These are phyloP conservation scores for Piprites chloris DNA, from an alignment of 2,113 vertebrate genomes.

Conservation along the genomic window DNA sequence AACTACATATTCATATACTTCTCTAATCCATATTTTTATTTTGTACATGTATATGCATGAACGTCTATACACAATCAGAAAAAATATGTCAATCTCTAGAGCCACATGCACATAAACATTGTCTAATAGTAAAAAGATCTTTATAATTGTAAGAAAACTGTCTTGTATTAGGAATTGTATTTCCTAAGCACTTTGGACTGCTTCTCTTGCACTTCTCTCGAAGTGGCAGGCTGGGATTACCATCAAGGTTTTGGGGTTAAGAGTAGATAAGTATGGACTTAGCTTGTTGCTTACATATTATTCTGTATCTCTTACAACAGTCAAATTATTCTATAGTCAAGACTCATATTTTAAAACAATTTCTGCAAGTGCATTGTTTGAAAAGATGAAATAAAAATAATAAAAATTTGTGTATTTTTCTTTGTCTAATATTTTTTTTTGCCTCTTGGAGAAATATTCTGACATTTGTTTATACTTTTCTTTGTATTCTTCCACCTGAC, in stretches of 20 bases:
- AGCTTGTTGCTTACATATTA: not conserved
- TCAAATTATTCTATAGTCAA: not conserved
- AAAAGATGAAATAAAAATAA: not conserved
- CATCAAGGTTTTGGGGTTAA: not conserved
- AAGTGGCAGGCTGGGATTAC: not conserved
- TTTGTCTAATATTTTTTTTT: not conserved
- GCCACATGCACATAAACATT: not conserved
- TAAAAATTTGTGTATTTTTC: not conserved
- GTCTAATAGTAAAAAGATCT: not conserved
- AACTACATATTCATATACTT: not conserved
- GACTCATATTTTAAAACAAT: not conserved
- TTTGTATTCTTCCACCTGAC: not conserved
- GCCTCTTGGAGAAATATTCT: not conserved
- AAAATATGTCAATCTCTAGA: not conserved
- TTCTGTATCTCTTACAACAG: not conserved
- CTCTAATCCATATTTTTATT: not conserved
- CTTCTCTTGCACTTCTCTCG: not conserved
- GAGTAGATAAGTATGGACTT: not conserved
- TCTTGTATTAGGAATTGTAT: not conserved
- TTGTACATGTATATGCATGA: not conserved
- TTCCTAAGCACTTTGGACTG: not conserved
- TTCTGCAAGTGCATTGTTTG: not conserved
- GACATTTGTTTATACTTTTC: not conserved
- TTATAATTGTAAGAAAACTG: not conserved
- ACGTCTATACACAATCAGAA: not conserved